phyloP scores from a whole-genome alignment of 2,797 vertebrate genomes.

The Molossus alvarezi region DNA sequence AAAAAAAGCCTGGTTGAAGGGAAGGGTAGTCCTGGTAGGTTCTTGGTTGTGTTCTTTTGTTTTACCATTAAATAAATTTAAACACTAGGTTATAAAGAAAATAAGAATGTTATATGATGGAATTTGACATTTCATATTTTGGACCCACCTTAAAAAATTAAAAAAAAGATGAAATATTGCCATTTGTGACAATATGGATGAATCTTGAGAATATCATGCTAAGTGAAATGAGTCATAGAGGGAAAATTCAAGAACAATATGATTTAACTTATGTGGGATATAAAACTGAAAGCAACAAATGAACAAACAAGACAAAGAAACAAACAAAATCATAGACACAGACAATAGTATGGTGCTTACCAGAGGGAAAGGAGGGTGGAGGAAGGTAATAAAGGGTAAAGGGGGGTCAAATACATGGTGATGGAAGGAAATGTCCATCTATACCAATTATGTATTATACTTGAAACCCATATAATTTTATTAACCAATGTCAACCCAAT shows the following conservation, averaged over 20 bases:
- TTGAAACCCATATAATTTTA: too few species aligned
- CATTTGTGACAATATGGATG: neutral
- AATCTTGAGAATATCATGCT: neutral
- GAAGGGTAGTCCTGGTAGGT: neutral
- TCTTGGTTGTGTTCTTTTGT: constrained; percentile 31
- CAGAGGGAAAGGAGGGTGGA: neutral
- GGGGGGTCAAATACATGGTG: neutral
- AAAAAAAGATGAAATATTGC: neutral
- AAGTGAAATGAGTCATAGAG: neutral
- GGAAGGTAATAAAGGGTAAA: neutral
- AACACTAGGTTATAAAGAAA: constrained; percentile 4
- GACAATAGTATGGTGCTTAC: neutral
- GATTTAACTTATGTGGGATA: neutral
- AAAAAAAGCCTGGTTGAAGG: neutral
- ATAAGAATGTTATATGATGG: neutral
- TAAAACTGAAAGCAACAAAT: neutral
- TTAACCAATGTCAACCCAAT: too few species aligned
- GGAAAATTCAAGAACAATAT: neutral
- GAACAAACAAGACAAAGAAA: neutral
- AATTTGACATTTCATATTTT: constrained; percentile 18
- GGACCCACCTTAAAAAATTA: neutral
- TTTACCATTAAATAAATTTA: constrained; percentile 45
- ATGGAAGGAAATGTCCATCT: neutral
- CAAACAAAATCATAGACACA: neutral
- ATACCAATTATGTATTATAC: too few species aligned